These are phyloP conservation scores for Rambutsinella grinnellia DNA, from an alignment of 2,888 invertebrate species.

Conservation along the genomic window DNA sequence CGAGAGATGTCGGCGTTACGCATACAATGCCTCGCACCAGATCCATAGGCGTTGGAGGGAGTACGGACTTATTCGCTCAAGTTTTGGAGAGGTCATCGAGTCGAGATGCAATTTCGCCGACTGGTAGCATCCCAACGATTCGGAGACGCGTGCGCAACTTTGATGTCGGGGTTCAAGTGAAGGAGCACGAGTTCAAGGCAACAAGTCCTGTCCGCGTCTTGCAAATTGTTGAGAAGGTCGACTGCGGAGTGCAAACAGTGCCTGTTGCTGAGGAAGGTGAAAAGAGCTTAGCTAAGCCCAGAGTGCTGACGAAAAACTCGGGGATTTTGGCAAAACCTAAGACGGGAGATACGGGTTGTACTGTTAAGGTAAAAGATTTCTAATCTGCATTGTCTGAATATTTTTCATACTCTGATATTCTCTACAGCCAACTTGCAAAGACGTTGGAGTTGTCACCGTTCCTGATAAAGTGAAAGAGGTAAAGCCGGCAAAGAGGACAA, in stretches of 20 bases:
- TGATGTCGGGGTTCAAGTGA: conserved; percentile 64
- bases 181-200: conserved; percentile 58
- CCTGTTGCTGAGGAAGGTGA: conserved; percentile 16
- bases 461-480: conserved; percentile 19
- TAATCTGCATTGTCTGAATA: neutral
- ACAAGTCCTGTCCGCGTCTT: conserved; percentile 46
- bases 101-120: conserved; percentile 61
- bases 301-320: conserved; percentile 40
- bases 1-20: conserved; percentile 77
- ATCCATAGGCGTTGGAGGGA: conserved; percentile 61
- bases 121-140: conserved; percentile 61
- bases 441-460: conserved; percentile 39
- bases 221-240: conserved; percentile 64
- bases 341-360: conserved; percentile 71
- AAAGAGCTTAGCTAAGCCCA: conserved; percentile 10
- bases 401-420: neutral
- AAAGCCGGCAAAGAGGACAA: conserved; percentile 32
- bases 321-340: conserved; percentile 68
- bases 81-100: conserved; percentile 41
- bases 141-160: conserved; percentile 58
- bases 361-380: conserved; percentile 42
- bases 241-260: conserved; percentile 62
- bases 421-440: conserved; percentile 55
- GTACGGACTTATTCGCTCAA: conserved; percentile 17
- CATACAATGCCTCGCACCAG: conserved; percentile 66